These are phyloP conservation scores for Abramis brama DNA, from an alignment of 2,113 vertebrate species.

Conservation along the genomic window DNA sequence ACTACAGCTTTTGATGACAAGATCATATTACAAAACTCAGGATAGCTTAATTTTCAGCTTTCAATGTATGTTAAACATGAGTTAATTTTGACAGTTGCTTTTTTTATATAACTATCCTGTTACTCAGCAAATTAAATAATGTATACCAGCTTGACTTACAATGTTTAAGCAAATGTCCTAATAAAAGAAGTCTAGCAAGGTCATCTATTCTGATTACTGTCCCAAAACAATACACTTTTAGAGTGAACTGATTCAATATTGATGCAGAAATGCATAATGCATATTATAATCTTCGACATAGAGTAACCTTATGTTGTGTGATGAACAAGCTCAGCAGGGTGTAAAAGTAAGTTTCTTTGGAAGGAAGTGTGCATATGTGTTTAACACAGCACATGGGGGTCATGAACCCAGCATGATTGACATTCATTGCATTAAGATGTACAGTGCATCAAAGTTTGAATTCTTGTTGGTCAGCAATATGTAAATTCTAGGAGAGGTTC, in stretches of 20 bases:
- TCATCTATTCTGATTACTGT: background rate
- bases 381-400: background rate
- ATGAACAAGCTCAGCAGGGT: background rate
- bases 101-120: background rate
- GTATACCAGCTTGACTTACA: background rate
- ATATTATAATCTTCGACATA: background rate
- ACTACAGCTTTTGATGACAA: background rate
- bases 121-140: background rate
- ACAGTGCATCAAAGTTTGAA: background rate
- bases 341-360: background rate
- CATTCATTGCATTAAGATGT: background rate
- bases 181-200: background rate
- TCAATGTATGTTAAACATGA: no score
- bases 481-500: background rate
- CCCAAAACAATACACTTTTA: background rate
- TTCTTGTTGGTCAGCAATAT: background rate
- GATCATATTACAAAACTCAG: background rate
- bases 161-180: background rate
- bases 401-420: background rate
- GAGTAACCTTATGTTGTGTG: background rate
- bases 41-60: background rate
- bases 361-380: background rate
- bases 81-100: background rate
- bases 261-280: background rate
- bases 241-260: background rate